Conservation (phyloP, 2,113 vertebrate species). For the Bos indicus region DNA sequence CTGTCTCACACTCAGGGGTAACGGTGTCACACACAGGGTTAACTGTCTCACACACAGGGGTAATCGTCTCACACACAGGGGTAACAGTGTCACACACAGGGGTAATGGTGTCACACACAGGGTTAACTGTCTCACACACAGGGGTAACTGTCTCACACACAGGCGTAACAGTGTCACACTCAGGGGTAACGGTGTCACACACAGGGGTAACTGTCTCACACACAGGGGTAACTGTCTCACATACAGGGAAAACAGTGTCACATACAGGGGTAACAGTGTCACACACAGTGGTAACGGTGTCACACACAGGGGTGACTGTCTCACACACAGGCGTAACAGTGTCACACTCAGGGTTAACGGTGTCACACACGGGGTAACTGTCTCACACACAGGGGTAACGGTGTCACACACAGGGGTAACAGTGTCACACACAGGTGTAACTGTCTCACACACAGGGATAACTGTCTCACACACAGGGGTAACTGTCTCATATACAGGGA, state of each 20-base stretch:
- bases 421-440: rapidly evolving
- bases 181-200: rapidly evolving
- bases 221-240: rapidly evolving
- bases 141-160: rapidly evolving
- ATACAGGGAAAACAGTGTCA: rapidly evolving
- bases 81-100: rapidly evolving
- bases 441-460: rapidly evolving
- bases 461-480: rapidly evolving
- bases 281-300: too few relatives aligned
- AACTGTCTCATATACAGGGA: rapidly evolving
- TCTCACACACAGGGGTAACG: rapidly evolving
- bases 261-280: rapidly evolving
- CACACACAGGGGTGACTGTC: rapidly evolving
- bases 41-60: rapidly evolving
- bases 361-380: rapidly evolving
- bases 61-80: rapidly evolving
- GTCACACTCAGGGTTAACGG: too few relatives aligned
- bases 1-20: rapidly evolving
- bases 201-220: too few relatives aligned
- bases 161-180: rapidly evolving
- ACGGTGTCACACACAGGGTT: too few relatives aligned
- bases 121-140: rapidly evolving
- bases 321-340: too few relatives aligned
- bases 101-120: too few relatives aligned
- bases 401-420: rapidly evolving